Evolutionary conservation across 2,888 invertebrate species (phyloP).

Genomic region (Cheilosia vernalis): DNA sequence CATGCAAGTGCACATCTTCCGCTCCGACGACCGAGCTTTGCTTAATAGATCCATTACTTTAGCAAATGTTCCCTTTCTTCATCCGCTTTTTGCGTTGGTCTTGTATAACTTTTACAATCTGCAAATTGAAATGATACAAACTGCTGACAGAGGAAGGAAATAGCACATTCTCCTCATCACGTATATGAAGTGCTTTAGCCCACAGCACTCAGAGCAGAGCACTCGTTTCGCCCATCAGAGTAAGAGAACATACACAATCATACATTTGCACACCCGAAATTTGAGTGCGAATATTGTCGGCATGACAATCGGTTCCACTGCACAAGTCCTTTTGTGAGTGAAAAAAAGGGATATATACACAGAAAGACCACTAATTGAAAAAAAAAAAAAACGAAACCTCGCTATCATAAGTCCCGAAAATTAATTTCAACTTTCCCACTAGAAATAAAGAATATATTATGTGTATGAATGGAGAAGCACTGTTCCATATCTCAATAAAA

Average conservation of each 20-base stretch:
- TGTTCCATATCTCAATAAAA: background rate
- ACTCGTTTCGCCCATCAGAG: conserved; percentile 50
- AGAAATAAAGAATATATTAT: background rate
- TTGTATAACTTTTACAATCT: conserved; percentile 47
- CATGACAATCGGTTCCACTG: conserved; percentile 39
- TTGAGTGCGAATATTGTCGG: conserved; percentile 41
- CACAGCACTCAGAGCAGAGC: conserved; percentile 30
- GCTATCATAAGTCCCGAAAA: conserved; percentile 49
- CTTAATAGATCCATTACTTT: conserved; percentile 54
- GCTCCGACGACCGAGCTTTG: conserved; percentile 32
- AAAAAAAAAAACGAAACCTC: conserved; percentile 20
- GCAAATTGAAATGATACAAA: conserved; percentile 46
- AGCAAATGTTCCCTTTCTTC: conserved; percentile 29
- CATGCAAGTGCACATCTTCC: conserved; percentile 53
- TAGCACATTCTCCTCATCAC: background rate
- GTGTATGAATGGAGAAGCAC: background rate
- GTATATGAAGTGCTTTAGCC: conserved; percentile 16
- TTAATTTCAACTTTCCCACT: conserved; percentile 53
- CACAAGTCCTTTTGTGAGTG: conserved; percentile 44
- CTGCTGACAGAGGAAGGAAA: background rate
- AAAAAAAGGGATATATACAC: conserved; percentile 9
- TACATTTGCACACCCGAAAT: conserved; percentile 3
- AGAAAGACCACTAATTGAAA: background rate
- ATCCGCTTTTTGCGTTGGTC: background rate
- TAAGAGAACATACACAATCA: conserved; percentile 25